Base-by-base conservation (phyloP, 2,888 invertebrate species). In the Endomychus coccineus region DNA sequence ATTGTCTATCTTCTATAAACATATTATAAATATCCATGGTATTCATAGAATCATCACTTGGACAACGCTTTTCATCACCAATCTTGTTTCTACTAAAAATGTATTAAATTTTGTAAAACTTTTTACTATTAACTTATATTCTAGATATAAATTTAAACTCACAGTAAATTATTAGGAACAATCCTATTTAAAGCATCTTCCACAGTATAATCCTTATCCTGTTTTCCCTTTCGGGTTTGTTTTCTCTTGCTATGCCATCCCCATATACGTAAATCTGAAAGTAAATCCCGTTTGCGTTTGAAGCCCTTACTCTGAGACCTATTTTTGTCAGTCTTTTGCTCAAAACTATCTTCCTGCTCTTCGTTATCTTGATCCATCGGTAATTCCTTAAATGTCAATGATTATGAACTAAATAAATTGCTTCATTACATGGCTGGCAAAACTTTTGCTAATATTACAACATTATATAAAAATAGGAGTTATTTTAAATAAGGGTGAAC, bases 241-340 rank as follows among this genome's bases (percentile, higher is more conserved):
- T 73, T 70, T 12, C 76, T 58, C 49, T 73, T 79, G 34, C 71
- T 71, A 49, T 83, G 83, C 82, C 84, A 85, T 32, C 82, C 81
- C 83, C 85, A 83, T 49, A 81, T 80, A 50, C 83, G 78, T 13
- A 86, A 62, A 49, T 78, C 78, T 30, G 78, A 78, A 9, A 84
- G 65, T 16, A 81, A 78, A 62, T 82, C 83, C 22, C 84, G 76
- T 42, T 83, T 69, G n/a, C 84, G 68, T 48, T 83, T 74, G 10
- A 47, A 54, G 13, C 56, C 55, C 36, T 51, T 49, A 23, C 43
- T 52, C 32, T 54, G 48, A 16, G 43, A 48, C 17, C 54, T 54
- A 2, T 44, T 48, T 46, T 63, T 61, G 31, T 54, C 52, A 22
- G 44, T 44, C 40, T 55, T 55, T 21, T 53, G 42, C 37, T 61